Percentiles rank a stretch among this genome's conserved stretches.
Conservation (phyloP, 2,797 vertebrate species). For the Falco rusticolus region DNA sequence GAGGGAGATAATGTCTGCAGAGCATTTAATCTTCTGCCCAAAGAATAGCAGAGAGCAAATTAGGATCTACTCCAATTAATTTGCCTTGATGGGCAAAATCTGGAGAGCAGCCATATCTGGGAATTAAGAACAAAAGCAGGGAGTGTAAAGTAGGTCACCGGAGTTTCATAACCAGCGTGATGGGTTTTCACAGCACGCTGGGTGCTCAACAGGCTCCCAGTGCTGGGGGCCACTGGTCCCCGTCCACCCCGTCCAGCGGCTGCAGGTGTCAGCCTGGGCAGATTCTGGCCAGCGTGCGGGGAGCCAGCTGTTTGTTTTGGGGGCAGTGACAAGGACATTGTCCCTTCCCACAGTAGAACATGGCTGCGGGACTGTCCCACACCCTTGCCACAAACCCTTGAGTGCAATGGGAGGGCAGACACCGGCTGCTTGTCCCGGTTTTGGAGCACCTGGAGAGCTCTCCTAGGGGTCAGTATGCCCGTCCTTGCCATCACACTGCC, state of each 20-base stretch:
- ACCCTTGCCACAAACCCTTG: background rate
- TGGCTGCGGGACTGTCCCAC: fast-evolving
- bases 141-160: slow-evolving; percentile 75
- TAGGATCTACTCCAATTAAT: slow-evolving; percentile 75
- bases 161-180: slow-evolving; percentile 49
- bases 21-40: slow-evolving; percentile 79
- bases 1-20: slow-evolving; percentile 72
- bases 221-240: fast-evolving
- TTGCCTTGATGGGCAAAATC: slow-evolving; percentile 73
- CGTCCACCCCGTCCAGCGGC: fast-evolving
- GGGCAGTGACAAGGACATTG: fast-evolving
- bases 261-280: fast-evolving
- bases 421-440: fast-evolving
- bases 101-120: slow-evolving; percentile 72
- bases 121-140: slow-evolving; percentile 75
- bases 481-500: background rate
- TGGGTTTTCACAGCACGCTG: background rate
- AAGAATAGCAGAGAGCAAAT: slow-evolving; percentile 78
- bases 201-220: fast-evolving
- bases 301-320: background rate
- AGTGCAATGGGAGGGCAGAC: background rate
- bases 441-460: background rate
- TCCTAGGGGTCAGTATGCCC: fast-evolving
- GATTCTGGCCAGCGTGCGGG: fast-evolving
- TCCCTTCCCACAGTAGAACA: background rate